These are phyloP conservation scores for Trichopoda pennipes DNA, from an alignment of 2,888 invertebrate genomes.

Conservation along the genomic window DNA sequence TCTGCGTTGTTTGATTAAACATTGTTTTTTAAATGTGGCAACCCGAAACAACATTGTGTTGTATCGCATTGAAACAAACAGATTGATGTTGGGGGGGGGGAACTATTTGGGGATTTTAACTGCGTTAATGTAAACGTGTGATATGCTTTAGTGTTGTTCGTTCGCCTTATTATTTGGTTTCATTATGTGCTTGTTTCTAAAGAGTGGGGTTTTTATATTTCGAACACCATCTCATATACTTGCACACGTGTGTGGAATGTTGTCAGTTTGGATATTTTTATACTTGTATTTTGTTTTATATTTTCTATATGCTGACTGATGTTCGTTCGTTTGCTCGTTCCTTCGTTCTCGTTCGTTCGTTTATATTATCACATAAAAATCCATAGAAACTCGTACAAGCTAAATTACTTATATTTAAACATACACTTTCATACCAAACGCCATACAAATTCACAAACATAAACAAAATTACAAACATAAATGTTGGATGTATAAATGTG, in stretches of 20 bases:
- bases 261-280: conserved; percentile 77
- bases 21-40: conserved; percentile 46
- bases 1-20: conserved; percentile 17
- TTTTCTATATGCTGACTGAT: conserved; percentile 58
- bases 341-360: conserved; percentile 52
- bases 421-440: not conserved
- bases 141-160: not conserved
- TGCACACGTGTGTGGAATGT: conserved; percentile 71
- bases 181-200: conserved; percentile 60
- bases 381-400: conserved; percentile 26
- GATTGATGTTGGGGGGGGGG: conserved; percentile 48
- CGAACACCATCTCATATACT: conserved; percentile 58
- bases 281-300: conserved; percentile 57
- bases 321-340: conserved; percentile 54
- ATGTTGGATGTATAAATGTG: not conserved
- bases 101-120: conserved; percentile 47
- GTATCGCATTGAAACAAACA: conserved; percentile 4
- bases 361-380: conserved; percentile 60
- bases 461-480: not conserved
- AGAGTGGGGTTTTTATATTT: conserved; percentile 65
- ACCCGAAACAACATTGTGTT: conserved; percentile 36
- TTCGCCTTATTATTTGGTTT: conserved; percentile 61
- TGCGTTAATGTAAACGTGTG: conserved; percentile 15
- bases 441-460: not conserved
- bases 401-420: not conserved